Evolutionary conservation across 2,888 invertebrate species (phyloP).

Genomic region (Ochlodes sylvanus): DNA sequence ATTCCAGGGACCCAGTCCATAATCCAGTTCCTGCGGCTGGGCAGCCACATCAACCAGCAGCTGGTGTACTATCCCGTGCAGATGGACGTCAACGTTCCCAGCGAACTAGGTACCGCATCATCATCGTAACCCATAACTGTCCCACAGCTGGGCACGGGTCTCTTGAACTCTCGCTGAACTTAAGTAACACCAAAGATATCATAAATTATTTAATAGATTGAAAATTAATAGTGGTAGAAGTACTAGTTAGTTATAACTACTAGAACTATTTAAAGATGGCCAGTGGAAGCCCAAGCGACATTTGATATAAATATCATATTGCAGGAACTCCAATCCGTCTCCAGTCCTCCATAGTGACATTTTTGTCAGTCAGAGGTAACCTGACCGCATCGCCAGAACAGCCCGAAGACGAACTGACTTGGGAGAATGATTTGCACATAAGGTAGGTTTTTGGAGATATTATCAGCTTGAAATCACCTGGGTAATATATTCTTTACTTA

Average conservation of each 20-base stretch:
- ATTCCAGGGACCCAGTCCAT: constrained; percentile 84
- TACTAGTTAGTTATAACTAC: too few relatives aligned
- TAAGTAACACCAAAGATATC: too few relatives aligned
- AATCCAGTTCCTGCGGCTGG: constrained; percentile 83
- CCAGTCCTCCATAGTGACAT: constrained; percentile 78
- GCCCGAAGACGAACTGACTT: constrained; percentile 81
- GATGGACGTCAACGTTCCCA: constrained; percentile 72
- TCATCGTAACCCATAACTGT: too few relatives aligned
- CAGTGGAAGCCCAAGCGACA: too few relatives aligned
- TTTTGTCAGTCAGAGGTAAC: constrained; percentile 89
- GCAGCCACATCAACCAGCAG: constrained; percentile 86
- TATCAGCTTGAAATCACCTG: too few relatives aligned
- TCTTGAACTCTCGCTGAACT: too few relatives aligned
- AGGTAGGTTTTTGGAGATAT: constrained; percentile 61
- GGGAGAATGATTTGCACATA: constrained; percentile 87
- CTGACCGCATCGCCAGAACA: constrained; percentile 85
- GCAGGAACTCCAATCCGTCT: constrained; percentile 85
- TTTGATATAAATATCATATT: constrained; percentile 5
- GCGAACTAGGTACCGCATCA: constrained; percentile 66
- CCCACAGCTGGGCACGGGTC: too few relatives aligned
- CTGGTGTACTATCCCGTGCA: constrained; percentile 75
- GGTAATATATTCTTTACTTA: too few relatives aligned
- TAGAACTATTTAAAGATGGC: too few relatives aligned
- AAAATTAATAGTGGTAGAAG: too few relatives aligned
- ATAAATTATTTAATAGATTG: too few relatives aligned